phyloP scores from a whole-genome alignment of 2,113 vertebrate genomes.

The Dascyllus trimaculatus region DNA sequence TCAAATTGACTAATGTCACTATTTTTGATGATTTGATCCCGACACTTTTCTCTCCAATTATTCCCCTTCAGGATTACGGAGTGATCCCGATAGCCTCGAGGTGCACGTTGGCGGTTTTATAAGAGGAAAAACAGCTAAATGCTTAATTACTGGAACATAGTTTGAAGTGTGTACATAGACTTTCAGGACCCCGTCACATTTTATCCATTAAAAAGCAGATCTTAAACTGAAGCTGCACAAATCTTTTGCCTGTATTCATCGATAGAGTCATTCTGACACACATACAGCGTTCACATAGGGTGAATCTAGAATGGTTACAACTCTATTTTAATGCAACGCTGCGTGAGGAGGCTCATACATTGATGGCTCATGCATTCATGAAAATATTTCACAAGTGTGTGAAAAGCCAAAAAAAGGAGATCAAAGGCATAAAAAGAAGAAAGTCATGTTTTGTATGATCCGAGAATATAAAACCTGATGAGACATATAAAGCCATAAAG shows the following conservation, averaged over 20 bases:
- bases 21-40: slow-evolving; percentile 55
- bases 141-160: slow-evolving; percentile 63
- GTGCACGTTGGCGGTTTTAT: slow-evolving; percentile 45
- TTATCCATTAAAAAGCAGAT: slow-evolving; percentile 45
- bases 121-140: slow-evolving; percentile 46
- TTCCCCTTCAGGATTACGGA: slow-evolving; percentile 36
- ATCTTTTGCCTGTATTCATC: slow-evolving; percentile 52
- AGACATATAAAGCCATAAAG: slow-evolving; percentile 72
- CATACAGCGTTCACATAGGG: slow-evolving; percentile 14
- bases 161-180: slow-evolving; percentile 55
- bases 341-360: neutral
- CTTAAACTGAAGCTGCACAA: slow-evolving; percentile 52
- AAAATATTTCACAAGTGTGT: slow-evolving; percentile 9
- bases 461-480: slow-evolving; percentile 70
- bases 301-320: slow-evolving; percentile 1
- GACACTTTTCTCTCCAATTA: slow-evolving; percentile 32
- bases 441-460: slow-evolving; percentile 54
- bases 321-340: slow-evolving; percentile 3
- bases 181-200: slow-evolving; percentile 51
- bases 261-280: slow-evolving; percentile 12
- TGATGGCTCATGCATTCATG: neutral
- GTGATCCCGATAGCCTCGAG: slow-evolving; percentile 34
- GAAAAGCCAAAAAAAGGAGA: slow-evolving; percentile 35
- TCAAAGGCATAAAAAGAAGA: slow-evolving; percentile 24
- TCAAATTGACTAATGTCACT: slow-evolving; percentile 48